A percentile compares a stretch with the other conserved stretches of the same genome.
These are phyloP conservation scores for Mycalesis mineus DNA, from an alignment of 2,888 invertebrate genomes.

Conservation along the genomic window DNA sequence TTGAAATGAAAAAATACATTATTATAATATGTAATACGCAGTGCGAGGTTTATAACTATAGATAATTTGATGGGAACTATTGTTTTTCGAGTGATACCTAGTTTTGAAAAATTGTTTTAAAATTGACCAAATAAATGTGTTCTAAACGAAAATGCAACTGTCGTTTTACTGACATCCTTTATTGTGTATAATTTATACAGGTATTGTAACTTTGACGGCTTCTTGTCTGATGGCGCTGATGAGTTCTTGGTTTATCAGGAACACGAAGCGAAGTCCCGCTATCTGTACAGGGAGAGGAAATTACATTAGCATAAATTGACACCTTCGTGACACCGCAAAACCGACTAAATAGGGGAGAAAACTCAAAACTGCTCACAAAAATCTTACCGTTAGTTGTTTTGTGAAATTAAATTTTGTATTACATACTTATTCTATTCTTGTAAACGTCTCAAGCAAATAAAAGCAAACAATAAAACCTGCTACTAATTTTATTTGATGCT, in stretches of 20 bases:
- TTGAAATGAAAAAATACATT: slow-evolving; percentile 22
- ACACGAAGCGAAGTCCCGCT: slow-evolving; percentile 93
- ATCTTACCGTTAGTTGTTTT: no score
- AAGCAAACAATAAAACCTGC: no score
- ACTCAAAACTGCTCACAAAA: no score
- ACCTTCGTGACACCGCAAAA: slow-evolving; percentile 1
- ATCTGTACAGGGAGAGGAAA: slow-evolving; percentile 77
- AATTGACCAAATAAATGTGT: slow-evolving; percentile 78
- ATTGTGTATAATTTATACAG: slow-evolving; percentile 49
- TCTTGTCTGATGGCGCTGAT: slow-evolving; percentile 93
- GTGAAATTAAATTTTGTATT: no score
- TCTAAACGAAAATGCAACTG: slow-evolving; percentile 56
- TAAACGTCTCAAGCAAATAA: no score
- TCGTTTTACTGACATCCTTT: slow-evolving; percentile 29
- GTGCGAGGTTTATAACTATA: slow-evolving; percentile 23
- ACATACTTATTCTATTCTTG: no score
- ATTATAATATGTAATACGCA: slow-evolving; percentile 31
- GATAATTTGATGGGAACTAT: slow-evolving; percentile 38
- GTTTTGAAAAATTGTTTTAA: slow-evolving; percentile 64
- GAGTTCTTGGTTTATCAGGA: slow-evolving; percentile 94
- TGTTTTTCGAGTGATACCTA: slow-evolving; percentile 70
- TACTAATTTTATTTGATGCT: no score
- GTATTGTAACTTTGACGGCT: slow-evolving; percentile 86
- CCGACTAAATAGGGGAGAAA: background rate
- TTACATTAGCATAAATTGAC: slow-evolving; percentile 8